A percentile compares a stretch with the other conserved stretches of the same genome.
Conservation (phyloP, 1,140 invertebrate genomes). For the Drosophila ironensis region DNA sequence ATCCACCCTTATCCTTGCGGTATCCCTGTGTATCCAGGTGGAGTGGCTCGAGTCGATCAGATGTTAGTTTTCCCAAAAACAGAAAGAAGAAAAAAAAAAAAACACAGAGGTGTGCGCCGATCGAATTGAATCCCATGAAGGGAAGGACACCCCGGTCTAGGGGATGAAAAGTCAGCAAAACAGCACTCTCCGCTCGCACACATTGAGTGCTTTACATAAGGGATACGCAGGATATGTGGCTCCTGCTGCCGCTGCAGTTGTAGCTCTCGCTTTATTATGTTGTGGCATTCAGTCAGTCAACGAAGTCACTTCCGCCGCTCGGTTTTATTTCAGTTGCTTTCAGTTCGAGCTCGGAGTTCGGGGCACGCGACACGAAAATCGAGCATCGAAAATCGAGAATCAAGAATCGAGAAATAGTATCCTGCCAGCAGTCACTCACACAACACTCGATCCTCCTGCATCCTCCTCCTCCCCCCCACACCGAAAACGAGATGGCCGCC, state of each 20-base stretch:
- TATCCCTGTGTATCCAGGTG: slow-evolving; percentile 1
- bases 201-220: slow-evolving; percentile 67
- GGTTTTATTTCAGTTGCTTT: slow-evolving; percentile 10
- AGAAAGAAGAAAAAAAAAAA: slow-evolving; percentile 24
- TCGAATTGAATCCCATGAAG: background rate
- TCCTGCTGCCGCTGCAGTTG: slow-evolving; percentile 31
- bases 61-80: slow-evolving; percentile 82
- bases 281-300: slow-evolving; percentile 67
- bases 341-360: slow-evolving; percentile 54
- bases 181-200: too few species aligned
- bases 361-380: slow-evolving; percentile 80
- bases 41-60: slow-evolving; percentile 61
- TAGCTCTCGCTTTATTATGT: slow-evolving; percentile 46
- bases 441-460: too few species aligned
- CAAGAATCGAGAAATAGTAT: too few species aligned
- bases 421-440: too few species aligned
- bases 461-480: background rate
- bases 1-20: slow-evolving; percentile 27
- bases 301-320: slow-evolving; percentile 77
- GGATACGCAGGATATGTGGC: slow-evolving; percentile 18
- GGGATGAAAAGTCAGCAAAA: slow-evolving; percentile 76
- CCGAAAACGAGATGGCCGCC: slow-evolving; percentile 47
- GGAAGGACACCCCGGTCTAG: slow-evolving; percentile 42
- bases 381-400: background rate
- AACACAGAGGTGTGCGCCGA: slow-evolving; percentile 20